phyloP scores from a whole-genome alignment of 2,113 vertebrate genomes.

The Cyrtonyx montezumae region DNA sequence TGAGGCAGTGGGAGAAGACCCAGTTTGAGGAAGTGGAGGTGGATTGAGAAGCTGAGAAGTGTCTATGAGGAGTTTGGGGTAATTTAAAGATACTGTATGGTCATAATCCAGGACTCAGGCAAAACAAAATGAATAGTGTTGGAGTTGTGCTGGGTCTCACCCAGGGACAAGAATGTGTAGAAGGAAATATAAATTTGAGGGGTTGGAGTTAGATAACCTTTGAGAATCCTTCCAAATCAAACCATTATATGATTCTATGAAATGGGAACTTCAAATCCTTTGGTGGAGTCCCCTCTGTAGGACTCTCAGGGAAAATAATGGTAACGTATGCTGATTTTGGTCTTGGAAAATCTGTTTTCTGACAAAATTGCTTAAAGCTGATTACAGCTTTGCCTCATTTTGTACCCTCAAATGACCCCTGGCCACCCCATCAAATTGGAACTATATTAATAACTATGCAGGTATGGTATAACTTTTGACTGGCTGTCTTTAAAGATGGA shows the following conservation, averaged over 20 bases:
- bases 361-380: neutral
- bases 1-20: neutral
- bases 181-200: neutral
- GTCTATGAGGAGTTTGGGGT: neutral
- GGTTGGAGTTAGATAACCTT: no score
- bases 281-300: fast-evolving
- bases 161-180: neutral
- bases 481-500: conserved; percentile 16
- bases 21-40: neutral
- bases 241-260: no score
- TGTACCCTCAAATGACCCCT: neutral
- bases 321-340: neutral
- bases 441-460: neutral
- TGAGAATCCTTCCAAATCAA: no score
- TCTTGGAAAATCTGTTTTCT: neutral
- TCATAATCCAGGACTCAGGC: neutral
- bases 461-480: neutral
- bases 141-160: neutral
- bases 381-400: neutral
- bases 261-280: neutral
- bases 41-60: neutral
- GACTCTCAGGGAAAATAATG: neutral
- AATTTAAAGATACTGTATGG: neutral
- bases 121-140: neutral
- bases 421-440: neutral